A percentile compares a stretch with the other conserved stretches of the same genome.
These are phyloP conservation scores for Platyrinchus mystaceus DNA, from an alignment of 2,797 vertebrate species.

Conservation along the genomic window DNA sequence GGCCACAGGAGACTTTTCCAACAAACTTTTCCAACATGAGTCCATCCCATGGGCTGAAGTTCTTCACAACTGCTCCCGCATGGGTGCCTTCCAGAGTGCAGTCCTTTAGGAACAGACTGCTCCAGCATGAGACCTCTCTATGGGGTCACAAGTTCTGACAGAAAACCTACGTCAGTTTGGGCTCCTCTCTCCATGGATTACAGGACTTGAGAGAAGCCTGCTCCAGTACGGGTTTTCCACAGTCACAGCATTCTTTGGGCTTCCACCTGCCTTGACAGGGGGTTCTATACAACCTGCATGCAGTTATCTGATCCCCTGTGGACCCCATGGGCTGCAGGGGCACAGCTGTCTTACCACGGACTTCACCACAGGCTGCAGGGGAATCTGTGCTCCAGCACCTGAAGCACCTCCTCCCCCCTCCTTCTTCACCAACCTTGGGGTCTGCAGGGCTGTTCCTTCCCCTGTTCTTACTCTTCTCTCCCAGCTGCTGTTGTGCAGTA, in stretches of 20 bases:
- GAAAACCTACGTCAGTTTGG: not conserved
- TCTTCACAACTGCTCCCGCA: not conserved
- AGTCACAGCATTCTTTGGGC: not conserved
- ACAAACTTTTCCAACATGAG: rapidly evolving
- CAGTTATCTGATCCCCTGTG: not conserved
- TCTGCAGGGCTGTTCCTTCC: not conserved
- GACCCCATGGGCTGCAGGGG: no score
- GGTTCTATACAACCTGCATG: not conserved
- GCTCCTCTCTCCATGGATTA: not conserved
- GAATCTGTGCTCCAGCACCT: not conserved
- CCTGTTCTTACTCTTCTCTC: not conserved
- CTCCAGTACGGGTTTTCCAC: rapidly evolving
- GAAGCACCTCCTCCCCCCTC: not conserved
- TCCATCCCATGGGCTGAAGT: not conserved
- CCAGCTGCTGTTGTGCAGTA: not conserved
- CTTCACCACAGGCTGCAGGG: not conserved
- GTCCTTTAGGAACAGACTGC: not conserved
- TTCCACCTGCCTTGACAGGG: no score
- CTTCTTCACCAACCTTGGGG: not conserved
- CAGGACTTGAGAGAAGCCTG: not conserved
- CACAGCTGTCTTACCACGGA: not conserved
- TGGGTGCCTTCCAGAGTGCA: not conserved
- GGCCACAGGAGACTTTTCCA: not conserved
- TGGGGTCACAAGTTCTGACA: not conserved
- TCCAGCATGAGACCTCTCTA: not conserved